Evolutionary conservation across 2,113 vertebrate genomes (phyloP), one percentile per base, ranked within the genome.

Genomic region (Ahaetulla prasina): DNA sequence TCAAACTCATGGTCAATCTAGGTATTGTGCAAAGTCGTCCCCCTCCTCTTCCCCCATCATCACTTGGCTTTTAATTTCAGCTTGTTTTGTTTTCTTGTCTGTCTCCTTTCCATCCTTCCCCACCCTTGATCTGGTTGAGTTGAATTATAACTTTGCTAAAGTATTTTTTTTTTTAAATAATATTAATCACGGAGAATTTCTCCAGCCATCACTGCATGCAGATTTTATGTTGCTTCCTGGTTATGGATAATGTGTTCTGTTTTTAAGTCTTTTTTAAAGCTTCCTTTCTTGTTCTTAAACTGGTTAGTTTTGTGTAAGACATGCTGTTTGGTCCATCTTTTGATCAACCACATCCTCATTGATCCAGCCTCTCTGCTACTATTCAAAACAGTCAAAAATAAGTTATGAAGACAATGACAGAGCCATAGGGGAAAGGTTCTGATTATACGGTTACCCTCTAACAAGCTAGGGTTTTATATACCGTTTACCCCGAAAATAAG

Each of bases 1-100:
- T 99, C 96, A 99, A 99, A 95, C 98, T 99, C 92, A 99, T 99
- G 96, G 98, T 99, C 97, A 99, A 99, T 96, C 94, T 99, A 99
- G 99, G 99, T 99, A 99, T 98, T 94, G 98, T 99, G 98, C 98
- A 92, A 89, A 96, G 94, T 93, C 90, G 54, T 55, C 22, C 54
- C 22, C 22, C 87, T n/a, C 93, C 22, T 2, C 23, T 14, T 95
- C 93, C 93, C 92, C 94, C 92, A 94, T 16, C 95, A 93, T 93
- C 92, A 94, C 92, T 93, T 95, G 89, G 92, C 63, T 95, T 53
- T 97, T 85, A 88, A 49, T 97, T 95, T 97, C 97, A 97, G 97
- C 97, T 97, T 97, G 97, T 98, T 97, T 97, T 94, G 95, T 92
- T 95, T 94, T 88, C 93, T 91, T 93, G 90, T 96, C 94, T 91